phyloP scores from a whole-genome alignment of 2,888 invertebrate species.

The Orthosia cruda region DNA sequence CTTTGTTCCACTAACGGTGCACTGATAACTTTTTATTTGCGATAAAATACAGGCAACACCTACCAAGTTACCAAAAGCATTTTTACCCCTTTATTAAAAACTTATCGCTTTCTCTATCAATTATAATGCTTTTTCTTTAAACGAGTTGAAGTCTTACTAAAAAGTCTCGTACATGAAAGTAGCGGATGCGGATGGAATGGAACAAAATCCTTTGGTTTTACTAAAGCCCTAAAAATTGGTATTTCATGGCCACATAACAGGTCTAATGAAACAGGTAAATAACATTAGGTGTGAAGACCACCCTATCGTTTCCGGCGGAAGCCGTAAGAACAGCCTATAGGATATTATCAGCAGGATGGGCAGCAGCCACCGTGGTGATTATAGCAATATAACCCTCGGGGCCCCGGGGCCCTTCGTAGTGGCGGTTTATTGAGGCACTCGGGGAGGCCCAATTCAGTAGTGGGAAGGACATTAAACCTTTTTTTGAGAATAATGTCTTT shows the following conservation, averaged over 20 bases:
- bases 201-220: constrained; percentile 1
- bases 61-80: not conserved
- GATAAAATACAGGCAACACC: constrained; percentile 7
- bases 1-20: constrained; percentile 49
- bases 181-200: not conserved
- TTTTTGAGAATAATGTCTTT: not conserved
- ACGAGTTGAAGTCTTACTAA: not conserved
- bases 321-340: constrained; percentile 25
- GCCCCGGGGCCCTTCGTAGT: constrained; percentile 11
- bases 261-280: constrained; percentile 51
- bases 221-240: not conserved
- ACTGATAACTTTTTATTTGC: constrained; percentile 52
- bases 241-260: constrained; percentile 1
- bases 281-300: constrained; percentile 53
- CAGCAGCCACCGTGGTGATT: constrained; percentile 36
- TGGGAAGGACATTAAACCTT: constrained; percentile 15
- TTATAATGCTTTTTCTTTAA: not conserved
- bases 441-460: constrained; percentile 24
- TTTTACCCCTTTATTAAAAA: not conserved
- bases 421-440: constrained; percentile 29
- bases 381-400: constrained; percentile 36
- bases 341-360: constrained; percentile 51
- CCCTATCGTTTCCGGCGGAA: constrained; percentile 51
- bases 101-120: not conserved
- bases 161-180: not conserved